These are phyloP conservation scores for Malacoctenus gilli DNA, from an alignment of 2,797 vertebrate genomes.

Conservation along the genomic window DNA sequence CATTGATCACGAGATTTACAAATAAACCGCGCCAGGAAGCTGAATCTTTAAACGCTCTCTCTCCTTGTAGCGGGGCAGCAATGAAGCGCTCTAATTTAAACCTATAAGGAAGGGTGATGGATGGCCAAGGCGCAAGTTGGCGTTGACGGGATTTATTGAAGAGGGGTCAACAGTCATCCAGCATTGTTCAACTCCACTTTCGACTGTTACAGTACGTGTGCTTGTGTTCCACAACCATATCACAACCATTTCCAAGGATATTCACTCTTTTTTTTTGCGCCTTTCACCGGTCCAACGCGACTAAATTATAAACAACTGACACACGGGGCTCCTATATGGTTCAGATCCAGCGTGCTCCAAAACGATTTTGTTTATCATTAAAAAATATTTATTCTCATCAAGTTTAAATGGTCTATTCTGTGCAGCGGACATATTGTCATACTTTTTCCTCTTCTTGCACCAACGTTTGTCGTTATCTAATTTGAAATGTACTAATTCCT, in stretches of 20 bases:
- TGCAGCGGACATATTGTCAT: constrained; percentile 63
- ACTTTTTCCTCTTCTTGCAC: constrained; percentile 71
- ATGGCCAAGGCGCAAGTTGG: constrained; percentile 23
- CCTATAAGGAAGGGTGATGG: constrained; percentile 33
- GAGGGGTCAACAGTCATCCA: constrained; percentile 63
- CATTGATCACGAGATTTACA: constrained; percentile 36
- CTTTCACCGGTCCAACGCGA: constrained; percentile 20
- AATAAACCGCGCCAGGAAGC: constrained; percentile 13
- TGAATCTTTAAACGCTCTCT: constrained; percentile 13
- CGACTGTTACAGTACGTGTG: constrained; percentile 26
- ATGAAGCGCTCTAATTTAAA: constrained; percentile 45
- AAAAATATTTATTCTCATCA: constrained; percentile 13
- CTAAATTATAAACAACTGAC: constrained; percentile 40
- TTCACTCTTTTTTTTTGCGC: constrained; percentile 24
- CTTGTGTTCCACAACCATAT: constrained; percentile 28
- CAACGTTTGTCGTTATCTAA: constrained; percentile 87
- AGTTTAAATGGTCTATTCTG: constrained; percentile 50
- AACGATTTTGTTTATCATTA: constrained; percentile 20
- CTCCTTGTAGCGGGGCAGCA: not conserved
- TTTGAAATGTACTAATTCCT: constrained; percentile 90
- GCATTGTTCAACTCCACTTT: constrained; percentile 63
- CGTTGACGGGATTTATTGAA: constrained; percentile 56
- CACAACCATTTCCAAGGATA: constrained; percentile 28
- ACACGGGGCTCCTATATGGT: constrained; percentile 16
- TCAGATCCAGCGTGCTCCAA: constrained; percentile 18